Evolutionary conservation across 1,140 invertebrate species (phyloP).

Genomic region (Ctenoplectra terminalis): DNA sequence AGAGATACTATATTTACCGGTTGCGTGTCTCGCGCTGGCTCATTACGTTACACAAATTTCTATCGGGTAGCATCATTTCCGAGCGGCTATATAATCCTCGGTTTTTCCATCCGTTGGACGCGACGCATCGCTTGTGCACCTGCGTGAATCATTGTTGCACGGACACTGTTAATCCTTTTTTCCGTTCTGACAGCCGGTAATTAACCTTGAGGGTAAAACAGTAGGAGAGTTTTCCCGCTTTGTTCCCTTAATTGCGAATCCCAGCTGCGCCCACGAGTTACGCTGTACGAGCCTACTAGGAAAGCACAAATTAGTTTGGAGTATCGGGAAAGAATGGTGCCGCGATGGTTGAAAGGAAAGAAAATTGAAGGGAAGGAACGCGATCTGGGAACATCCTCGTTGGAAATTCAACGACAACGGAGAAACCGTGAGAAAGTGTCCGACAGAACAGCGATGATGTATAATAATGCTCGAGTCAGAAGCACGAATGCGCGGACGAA

Average conservation of each 20-base stretch:
- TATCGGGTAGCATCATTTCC: conserved; percentile 16
- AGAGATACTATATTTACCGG: conserved; percentile 37
- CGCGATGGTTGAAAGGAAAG: no score
- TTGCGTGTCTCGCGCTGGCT: conserved; percentile 1
- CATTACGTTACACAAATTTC: conserved; percentile 33
- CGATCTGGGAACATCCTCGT: no score
- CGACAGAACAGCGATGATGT: not conserved
- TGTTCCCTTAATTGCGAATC: no score
- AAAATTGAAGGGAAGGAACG: no score
- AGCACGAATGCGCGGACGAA: not conserved
- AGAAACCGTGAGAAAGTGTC: conserved; percentile 42
- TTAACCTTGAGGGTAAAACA: no score
- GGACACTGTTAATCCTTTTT: no score
- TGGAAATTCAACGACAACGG: not conserved
- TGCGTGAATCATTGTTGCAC: not conserved
- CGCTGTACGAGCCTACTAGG: no score
- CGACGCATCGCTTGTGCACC: not conserved
- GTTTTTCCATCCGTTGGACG: conserved; percentile 2
- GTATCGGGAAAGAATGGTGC: no score
- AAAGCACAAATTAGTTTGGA: no score
- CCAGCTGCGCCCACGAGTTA: no score
- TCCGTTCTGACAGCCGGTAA: no score
- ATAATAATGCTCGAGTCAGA: not conserved
- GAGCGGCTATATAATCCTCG: not conserved
- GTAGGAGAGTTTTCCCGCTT: no score